Base-by-base conservation (phyloP, 2,888 invertebrate genomes). In the Cryptophagus acutangulus region DNA sequence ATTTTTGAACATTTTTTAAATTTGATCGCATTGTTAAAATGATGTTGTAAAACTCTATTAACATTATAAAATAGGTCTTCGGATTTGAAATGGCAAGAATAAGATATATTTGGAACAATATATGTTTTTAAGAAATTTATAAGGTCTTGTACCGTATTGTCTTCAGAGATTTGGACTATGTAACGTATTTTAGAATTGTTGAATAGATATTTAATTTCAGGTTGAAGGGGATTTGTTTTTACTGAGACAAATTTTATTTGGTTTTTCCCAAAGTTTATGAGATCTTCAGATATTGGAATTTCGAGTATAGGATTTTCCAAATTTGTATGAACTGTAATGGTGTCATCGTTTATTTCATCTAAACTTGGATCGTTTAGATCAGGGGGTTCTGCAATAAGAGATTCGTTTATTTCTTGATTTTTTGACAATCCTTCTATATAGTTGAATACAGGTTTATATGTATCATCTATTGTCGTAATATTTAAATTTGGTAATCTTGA, bases 1-100 rank as follows among this genome's bases (percentile, higher is more conserved):
- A 31, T 3, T 3, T 34, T 34, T 6, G 3, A 18, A 10, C 34
- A 34, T 18, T 34, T 34, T 13, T 13, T 18, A 33, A 13, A 9
- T 34, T 34, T 18, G 18, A 12, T 34, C 4, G 34, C 17, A 13
- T 34, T 34, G 17, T 34, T 34, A 15, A 34, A 34, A 3, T 20
- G 20, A 8, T 17, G 17, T 18, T 34, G 34, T 12, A 34, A 3
- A 3, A 17, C 10, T 12, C 3, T 34, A 10, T 20, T 34, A 4
- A 34, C 8, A 8, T 34, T 17, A 18, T 34, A 18, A 34, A 17
- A 34, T 14, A 10, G 34, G 34, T 13, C n/a, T n/a, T n/a, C n/a
- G n/a, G 18, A 18, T 14, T 34, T 4, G 15, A 34, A 34, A 34
- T 34, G 18, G 8, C 17, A 9, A 10, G 17, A 17, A 10, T 34